Base-by-base conservation (phyloP, 2,888 invertebrate genomes). In the Drosophila phalerata region DNA sequence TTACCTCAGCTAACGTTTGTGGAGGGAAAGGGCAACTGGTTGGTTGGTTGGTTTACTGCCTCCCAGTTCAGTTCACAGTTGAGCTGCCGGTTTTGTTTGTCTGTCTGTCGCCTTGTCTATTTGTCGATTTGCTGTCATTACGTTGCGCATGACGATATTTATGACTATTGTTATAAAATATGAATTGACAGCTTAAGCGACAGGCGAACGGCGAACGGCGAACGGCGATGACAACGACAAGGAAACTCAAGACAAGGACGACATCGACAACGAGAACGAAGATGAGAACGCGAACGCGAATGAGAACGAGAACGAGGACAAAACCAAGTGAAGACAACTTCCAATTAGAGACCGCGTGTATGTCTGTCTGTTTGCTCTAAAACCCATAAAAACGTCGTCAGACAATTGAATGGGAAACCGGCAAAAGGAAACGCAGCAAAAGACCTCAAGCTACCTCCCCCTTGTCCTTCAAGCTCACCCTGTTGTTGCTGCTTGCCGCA, bases 141-240 rank as follows among this genome's bases (percentile, higher is more conserved):
- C 85, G 81, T 74, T 73, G 83, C 73, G 82, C 73, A 77, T 81
- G 87, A 81, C 87, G 88, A 88, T 90, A 90, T 90, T 90, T 91
- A 90, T 90, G 90, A 86, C 89, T 90, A 87, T 85, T 88, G 87
- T 90, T 90, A 87, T 85, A 87, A 91, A 91, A 91, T 91, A 91
- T 90, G 91, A 91, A 91, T 90, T 91, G 91, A 91, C 91, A 91
- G 90, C 79, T 88, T 83, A 85, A 80, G 77, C 80, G 88, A 83
- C 78, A 74, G 73, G 64, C 32, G 49, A 34, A 51, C 72, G 17
- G 48, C 49, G 25, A 57, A 53, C 72, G 17, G 48, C 49, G 69
- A 69, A 53, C 72, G 17, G 48, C 49, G 30, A 57, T 34, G 66
- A 51, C 55, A 25, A 60, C 49, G 47, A 66, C 68, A 60, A 60